These are phyloP conservation scores for Galago senegalensis DNA, from an alignment of 2,797 vertebrate genomes.

Conservation along the genomic window DNA sequence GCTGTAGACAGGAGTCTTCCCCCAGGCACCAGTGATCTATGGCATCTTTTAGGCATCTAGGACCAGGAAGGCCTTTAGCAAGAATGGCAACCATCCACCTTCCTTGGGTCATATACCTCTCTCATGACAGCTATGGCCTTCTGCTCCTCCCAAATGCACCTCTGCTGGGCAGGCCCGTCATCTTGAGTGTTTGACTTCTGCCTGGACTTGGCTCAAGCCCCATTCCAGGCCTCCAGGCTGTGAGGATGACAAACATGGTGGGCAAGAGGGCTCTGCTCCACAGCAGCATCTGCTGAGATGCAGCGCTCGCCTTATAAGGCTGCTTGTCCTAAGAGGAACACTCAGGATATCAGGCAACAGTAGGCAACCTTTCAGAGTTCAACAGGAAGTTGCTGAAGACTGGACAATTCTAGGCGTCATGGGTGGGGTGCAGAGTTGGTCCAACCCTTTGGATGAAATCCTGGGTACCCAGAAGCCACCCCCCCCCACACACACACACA, in stretches of 20 bases:
- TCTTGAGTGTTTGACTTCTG: background rate
- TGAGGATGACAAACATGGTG: background rate
- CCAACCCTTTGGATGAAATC: background rate
- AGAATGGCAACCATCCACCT: background rate
- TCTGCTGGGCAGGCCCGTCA: background rate
- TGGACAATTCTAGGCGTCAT: background rate
- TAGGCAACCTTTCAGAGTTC: background rate
- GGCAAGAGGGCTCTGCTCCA: background rate
- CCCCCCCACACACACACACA: too few relatives aligned
- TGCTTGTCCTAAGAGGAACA: background rate
- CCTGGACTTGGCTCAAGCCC: background rate
- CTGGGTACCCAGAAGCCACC: background rate
- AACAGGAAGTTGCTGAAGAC: too few relatives aligned
- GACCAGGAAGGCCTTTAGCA: background rate
- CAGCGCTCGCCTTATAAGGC: background rate
- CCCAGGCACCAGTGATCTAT: background rate
- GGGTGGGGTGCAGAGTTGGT: background rate
- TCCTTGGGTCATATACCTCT: background rate
- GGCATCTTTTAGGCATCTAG: background rate
- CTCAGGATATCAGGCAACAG: background rate
- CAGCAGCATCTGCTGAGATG: background rate
- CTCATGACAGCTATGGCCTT: background rate
- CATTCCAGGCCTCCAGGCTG: background rate
- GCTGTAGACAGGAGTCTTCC: background rate
- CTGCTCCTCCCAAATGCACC: background rate